phyloP scores from a whole-genome alignment of 2,113 vertebrate genomes.

The Aphyosemion australe region DNA sequence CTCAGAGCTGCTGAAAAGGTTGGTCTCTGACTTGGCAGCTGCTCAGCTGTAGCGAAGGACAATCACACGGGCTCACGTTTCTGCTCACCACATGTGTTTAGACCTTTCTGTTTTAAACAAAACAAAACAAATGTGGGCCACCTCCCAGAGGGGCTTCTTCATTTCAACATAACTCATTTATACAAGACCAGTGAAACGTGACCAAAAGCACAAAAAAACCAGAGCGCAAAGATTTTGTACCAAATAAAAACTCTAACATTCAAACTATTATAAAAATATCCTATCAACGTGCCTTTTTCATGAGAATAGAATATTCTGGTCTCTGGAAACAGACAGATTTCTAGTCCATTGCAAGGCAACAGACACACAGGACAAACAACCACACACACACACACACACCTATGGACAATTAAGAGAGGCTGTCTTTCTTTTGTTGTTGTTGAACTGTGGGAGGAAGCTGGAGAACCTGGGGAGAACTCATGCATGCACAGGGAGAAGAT shows the following conservation, averaged over 20 bases:
- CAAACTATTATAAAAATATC: neutral
- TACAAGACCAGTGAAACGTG: neutral
- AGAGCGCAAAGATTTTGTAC: neutral
- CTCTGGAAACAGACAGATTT: too few species aligned
- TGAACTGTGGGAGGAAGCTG: too few species aligned
- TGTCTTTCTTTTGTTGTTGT: too few species aligned
- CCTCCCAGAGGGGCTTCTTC: conserved; percentile 4
- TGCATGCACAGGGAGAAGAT: too few species aligned
- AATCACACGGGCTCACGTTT: conserved; percentile 57
- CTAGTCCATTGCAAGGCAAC: too few species aligned
- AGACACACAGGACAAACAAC: too few species aligned
- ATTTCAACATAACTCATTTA: neutral
- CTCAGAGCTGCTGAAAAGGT: conserved; percentile 11
- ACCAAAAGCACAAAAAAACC: neutral
- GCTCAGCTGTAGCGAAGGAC: conserved; percentile 37
- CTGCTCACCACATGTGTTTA: conserved; percentile 33
- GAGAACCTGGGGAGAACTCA: too few species aligned
- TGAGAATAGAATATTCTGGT: too few species aligned
- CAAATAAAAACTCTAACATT: neutral
- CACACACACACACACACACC: too few species aligned
- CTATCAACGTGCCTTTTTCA: too few species aligned
- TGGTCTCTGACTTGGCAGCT: conserved; percentile 23
- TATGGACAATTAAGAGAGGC: too few species aligned
- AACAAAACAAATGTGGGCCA: conserved; percentile 33
- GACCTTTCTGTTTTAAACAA: conserved; percentile 29